Conservation (phyloP, 2,888 invertebrate genomes). For the Tillus elongatus region DNA sequence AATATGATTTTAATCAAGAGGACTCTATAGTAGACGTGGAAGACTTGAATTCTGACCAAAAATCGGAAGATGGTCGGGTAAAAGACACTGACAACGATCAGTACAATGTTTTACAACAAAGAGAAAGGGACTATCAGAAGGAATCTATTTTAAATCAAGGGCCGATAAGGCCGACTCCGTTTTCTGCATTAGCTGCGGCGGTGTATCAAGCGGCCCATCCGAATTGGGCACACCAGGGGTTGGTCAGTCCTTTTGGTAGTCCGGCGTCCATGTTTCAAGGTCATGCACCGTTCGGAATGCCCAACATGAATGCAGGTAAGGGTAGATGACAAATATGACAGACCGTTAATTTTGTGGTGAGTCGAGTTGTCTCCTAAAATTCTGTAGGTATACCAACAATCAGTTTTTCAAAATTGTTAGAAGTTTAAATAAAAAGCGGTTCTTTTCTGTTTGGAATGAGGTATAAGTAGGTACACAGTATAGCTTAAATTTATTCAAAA, state of each 20-base stretch:
- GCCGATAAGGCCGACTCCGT: constrained; percentile 68
- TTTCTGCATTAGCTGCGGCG: constrained; percentile 63
- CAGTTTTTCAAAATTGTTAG: too few relatives aligned
- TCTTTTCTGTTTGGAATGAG: too few relatives aligned
- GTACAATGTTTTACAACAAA: constrained; percentile 22
- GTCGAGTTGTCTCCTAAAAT: not conserved
- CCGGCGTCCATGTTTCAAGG: constrained; percentile 59
- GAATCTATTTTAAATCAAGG: constrained; percentile 42
- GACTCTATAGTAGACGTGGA: constrained; percentile 72
- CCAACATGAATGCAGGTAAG: constrained; percentile 44
- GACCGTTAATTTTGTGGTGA: constrained; percentile 10
- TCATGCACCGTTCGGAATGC: constrained; percentile 45
- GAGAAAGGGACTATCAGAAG: constrained; percentile 35
- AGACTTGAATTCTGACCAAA: constrained; percentile 56
- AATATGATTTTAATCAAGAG: constrained; percentile 61
- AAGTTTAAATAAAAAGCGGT: too few relatives aligned
- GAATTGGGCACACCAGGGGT: constrained; percentile 51
- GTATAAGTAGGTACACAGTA: too few relatives aligned
- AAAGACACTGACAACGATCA: constrained; percentile 24
- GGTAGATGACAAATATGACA: too few relatives aligned
- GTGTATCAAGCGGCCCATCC: constrained; percentile 47
- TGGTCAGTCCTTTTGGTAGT: constrained; percentile 48
- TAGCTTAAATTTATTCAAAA: too few relatives aligned
- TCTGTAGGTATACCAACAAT: too few relatives aligned
- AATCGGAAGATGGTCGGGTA: constrained; percentile 24